phyloP scores from a whole-genome alignment of 2,888 invertebrate genomes.

The Protonemura montana region DNA sequence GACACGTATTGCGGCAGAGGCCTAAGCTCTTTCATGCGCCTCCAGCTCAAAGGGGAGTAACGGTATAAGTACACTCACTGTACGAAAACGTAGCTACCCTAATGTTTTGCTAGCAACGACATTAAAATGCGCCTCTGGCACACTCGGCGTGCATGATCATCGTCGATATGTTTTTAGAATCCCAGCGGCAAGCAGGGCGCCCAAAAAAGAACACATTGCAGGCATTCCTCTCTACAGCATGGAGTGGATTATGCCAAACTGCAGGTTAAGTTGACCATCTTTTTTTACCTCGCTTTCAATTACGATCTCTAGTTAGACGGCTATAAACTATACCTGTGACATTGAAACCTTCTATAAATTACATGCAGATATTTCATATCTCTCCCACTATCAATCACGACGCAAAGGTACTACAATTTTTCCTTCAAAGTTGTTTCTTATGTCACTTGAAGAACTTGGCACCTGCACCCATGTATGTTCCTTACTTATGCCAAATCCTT shows the following conservation, averaged over 20 bases:
- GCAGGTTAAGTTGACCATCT: too few species aligned
- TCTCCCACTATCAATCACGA: background rate
- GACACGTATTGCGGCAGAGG: slow-evolving; percentile 49
- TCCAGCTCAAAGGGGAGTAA: slow-evolving; percentile 48
- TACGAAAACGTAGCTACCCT: background rate
- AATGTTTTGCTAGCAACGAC: background rate
- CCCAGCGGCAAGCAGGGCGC: background rate
- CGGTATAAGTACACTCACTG: slow-evolving; percentile 45
- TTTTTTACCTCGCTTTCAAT: background rate
- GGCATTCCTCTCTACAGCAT: background rate
- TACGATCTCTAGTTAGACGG: background rate
- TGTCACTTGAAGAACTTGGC: background rate
- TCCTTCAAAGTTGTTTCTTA: background rate
- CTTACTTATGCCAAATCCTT: background rate
- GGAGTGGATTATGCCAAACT: background rate
- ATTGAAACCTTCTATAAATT: background rate
- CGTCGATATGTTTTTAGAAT: background rate
- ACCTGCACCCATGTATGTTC: background rate
- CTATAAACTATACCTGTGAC: background rate
- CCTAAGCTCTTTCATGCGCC: slow-evolving; percentile 16
- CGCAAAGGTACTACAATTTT: background rate
- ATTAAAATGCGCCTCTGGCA: background rate
- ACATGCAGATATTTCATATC: background rate
- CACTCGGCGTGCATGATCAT: background rate
- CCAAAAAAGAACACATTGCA: background rate